phyloP scores from a whole-genome alignment of 2,797 vertebrate genomes.

The Erpetoichthys calabaricus region DNA sequence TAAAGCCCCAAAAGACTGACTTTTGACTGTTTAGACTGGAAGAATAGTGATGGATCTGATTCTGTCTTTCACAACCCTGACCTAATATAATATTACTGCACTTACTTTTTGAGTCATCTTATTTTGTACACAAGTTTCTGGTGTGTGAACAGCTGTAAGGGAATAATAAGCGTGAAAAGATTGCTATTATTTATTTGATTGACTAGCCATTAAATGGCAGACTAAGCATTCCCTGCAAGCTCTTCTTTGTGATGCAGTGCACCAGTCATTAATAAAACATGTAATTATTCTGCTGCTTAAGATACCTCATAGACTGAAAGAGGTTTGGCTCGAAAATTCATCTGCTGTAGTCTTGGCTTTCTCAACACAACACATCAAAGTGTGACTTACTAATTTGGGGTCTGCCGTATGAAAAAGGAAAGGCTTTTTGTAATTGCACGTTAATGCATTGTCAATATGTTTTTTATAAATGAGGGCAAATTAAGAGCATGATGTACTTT shows the following conservation, averaged over 20 bases:
- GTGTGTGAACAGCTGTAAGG: constrained; percentile 52
- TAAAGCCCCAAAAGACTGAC: too few relatives aligned
- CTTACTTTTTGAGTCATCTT: too few relatives aligned
- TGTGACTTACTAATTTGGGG: neutral
- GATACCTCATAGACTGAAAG: neutral
- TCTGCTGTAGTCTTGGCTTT: neutral
- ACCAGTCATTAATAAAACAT: constrained; percentile 42
- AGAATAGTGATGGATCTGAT: too few relatives aligned
- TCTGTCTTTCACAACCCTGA: too few relatives aligned
- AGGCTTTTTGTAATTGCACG: too few relatives aligned
- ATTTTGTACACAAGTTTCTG: too few relatives aligned
- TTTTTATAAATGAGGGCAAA: too few relatives aligned
- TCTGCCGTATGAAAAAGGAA: neutral
- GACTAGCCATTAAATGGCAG: constrained; percentile 51
- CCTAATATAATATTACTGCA: too few relatives aligned
- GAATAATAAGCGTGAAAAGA: constrained; percentile 53
- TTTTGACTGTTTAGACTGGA: too few relatives aligned
- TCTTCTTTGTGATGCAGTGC: constrained; percentile 51
- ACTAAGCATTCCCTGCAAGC: constrained; percentile 47
- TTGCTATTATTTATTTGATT: constrained; percentile 68
- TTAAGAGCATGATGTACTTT: too few relatives aligned
- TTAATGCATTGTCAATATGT: too few relatives aligned
- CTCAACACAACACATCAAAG: neutral
- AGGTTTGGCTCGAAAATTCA: neutral
- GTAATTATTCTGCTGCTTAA: constrained; percentile 32